Base-by-base conservation (phyloP, 2,888 invertebrate genomes). In the Serrognathus titanus region DNA sequence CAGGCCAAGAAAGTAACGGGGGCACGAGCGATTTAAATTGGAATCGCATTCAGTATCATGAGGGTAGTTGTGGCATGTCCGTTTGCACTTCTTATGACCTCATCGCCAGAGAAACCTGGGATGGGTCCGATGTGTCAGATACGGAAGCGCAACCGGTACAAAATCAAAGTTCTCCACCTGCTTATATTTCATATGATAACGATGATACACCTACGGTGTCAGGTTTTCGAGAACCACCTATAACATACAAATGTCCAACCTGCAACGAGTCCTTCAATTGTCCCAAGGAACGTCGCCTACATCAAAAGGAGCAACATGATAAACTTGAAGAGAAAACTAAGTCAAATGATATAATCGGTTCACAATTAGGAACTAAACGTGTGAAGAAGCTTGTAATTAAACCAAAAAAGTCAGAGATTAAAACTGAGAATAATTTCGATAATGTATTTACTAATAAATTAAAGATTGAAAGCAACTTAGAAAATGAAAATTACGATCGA, bases 1-100 rank as follows among this genome's bases (percentile, higher is more conserved):
- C 91, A 10, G 92, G 91, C 11, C 92, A 92, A 73, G 93, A 92
- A 73, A 91, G 91, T 77, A 88, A 90, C 70, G 91, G 90, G 9
- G 76, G 88, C 66, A 88, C 88, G 65, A 88, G 88, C 71, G 91
- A 91, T 66, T 84, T 85, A 11, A 85, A 88, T 2, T 89, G 90
- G 84, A 87, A 85, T 75, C 84, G 88, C 80, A 86, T 90, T 78
- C 83, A 85, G 75, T 86, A 86, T 61, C 81, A 80, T 60, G 82
- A 83, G 63, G 79, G 80, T 37, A 80, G 67, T 59, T 71, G 72
- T 9, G 70, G 67, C 5, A 79, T 81, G 69, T 80, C 81, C 1
- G 61, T 63, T 7, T 60, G 62, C 16, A 78, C 79, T 64, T 83
- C 85, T 2, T 87, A 86, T 69, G 86, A 87, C 69, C 74, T 87